These are phyloP conservation scores for Harpegnathos saltator DNA, from an alignment of 1,140 invertebrate genomes.

Conservation along the genomic window DNA sequence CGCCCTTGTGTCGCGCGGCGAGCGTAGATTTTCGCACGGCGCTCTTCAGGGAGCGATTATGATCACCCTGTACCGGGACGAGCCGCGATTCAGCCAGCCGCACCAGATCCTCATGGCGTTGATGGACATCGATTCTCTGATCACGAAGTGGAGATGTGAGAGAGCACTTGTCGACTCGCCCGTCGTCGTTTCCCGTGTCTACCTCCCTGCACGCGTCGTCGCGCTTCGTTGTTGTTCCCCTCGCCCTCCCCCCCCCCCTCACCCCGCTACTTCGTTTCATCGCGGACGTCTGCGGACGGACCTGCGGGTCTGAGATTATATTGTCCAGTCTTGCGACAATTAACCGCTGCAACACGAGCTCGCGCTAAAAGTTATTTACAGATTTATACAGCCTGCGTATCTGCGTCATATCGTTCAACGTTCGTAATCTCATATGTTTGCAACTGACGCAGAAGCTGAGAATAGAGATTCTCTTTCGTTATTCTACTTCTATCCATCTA, in stretches of 20 bases:
- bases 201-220: no score
- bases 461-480: constrained; percentile 34
- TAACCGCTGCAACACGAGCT: no score
- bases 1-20: constrained; percentile 92
- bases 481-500: background rate
- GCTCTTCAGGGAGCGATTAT: constrained; percentile 98
- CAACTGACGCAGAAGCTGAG: constrained; percentile 15
- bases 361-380: no score
- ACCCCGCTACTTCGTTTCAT: no score
- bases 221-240: background rate
- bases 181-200: no score
- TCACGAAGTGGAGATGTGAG: constrained; percentile 99
- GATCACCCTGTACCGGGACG: constrained; percentile 98
- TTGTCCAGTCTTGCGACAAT: background rate
- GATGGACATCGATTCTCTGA: constrained; percentile 99
- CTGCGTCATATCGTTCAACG: background rate
- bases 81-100: constrained; percentile 98
- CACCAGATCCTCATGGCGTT: constrained; percentile 97
- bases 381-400: no score
- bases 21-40: constrained; percentile 95
- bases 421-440: constrained; percentile 6
- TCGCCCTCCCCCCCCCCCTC: no score
- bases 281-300: no score
- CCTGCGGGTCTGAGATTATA: no score
- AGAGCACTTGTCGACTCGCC: constrained; percentile 68